Evolutionary conservation across 2,888 invertebrate genomes (phyloP).

Genomic region (Troilus luridus): DNA sequence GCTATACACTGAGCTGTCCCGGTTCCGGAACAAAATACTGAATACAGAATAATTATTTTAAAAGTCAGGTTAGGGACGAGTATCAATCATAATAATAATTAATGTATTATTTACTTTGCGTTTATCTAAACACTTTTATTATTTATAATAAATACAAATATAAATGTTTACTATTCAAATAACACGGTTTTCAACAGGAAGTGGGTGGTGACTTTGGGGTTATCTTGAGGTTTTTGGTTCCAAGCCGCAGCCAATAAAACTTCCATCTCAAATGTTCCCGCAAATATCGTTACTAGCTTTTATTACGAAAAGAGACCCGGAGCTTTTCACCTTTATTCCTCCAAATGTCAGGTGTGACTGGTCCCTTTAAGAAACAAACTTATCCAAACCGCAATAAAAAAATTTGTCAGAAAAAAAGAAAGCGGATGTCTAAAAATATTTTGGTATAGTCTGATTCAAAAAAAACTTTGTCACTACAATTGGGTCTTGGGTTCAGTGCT

Average conservation of each 20-base stretch:
- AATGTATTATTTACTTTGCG: too few species aligned
- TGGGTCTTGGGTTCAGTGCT: too few species aligned
- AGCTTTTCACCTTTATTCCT: neutral
- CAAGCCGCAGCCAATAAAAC: constrained; percentile 45
- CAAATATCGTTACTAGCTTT: constrained; percentile 41
- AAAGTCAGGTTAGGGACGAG: too few species aligned
- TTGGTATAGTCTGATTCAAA: neutral
- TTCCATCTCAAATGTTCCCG: constrained; percentile 37
- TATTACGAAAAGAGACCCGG: constrained; percentile 26
- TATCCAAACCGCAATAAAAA: neutral
- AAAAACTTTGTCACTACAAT: too few species aligned
- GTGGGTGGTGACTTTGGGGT: constrained; percentile 41
- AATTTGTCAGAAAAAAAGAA: neutral
- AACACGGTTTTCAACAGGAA: constrained; percentile 46
- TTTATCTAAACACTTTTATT: neutral
- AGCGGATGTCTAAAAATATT: neutral
- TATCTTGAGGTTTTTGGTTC: neutral
- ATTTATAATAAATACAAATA: neutral
- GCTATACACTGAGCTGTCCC: too few species aligned
- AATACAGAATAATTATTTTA: too few species aligned
- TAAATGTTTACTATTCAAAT: neutral
- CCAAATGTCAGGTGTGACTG: constrained; percentile 15
- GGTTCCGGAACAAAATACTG: too few species aligned
- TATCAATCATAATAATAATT: too few species aligned
- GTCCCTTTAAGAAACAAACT: constrained; percentile 32